Evolutionary conservation across 2,888 invertebrate species (phyloP), one percentile per base, ranked within the genome.

Genomic region (Meteorus colon): DNA sequence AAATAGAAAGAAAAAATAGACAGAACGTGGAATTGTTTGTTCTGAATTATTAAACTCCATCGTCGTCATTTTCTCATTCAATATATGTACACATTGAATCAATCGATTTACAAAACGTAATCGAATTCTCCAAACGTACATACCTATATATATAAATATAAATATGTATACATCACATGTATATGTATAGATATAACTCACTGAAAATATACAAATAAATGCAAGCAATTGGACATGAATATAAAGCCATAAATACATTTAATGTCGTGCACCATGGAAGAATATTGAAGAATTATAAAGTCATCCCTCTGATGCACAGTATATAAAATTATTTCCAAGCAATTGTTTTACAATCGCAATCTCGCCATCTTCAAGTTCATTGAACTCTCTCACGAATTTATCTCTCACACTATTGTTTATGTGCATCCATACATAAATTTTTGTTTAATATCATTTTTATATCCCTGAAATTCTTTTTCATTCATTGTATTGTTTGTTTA

Each of bases 61-160:
- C 16, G 19, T 29, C 29, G n/a, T n/a, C 14, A 60, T 60, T 60
- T 19, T 29, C 60, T 60, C 60, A 60, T 60, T 60, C 14, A 60
- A 24, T 60, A 29, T 59, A 27, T 60, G 2, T 29, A 29, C 24
- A 60, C 60, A 29, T 62, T 16, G 63, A 75, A 63, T 59, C 72
- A 66, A 73, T 75, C 72, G 75, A 73, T 76, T 76, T 72, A 45
- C 31, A 51, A 72, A 73, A 76, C 72, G 76, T 76, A 76, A 76
- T 76, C 76, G 76, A 76, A 73, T 76, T 76, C 76, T 48, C 48
- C 59, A 71, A 75, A 75, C 68, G 68, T 34, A 10, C 19, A 69
- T n/a, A 55, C 41, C 41, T 41, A 10, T 51, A 69, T 34, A 69
- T 69, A 55, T 19, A 45, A 27, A 67, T 48, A 60, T 60, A 60